phyloP scores from a whole-genome alignment of 2,797 vertebrate species.

The Astyanax mexicanus region DNA sequence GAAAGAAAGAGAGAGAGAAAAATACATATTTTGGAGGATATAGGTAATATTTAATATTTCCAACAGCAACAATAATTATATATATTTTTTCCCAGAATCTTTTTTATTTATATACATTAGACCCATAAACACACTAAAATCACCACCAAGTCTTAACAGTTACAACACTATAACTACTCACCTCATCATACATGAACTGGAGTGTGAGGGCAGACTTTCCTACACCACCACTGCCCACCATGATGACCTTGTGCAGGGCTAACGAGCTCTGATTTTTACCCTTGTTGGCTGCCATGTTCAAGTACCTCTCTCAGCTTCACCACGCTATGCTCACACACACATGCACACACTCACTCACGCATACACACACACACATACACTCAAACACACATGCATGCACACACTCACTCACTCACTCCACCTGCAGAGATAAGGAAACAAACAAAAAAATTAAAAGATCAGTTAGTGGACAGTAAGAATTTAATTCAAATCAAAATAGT shows the following conservation, averaged over 20 bases:
- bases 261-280: conserved; percentile 96
- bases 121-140: background rate
- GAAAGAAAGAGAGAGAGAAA: too few relatives aligned
- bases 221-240: conserved; percentile 98
- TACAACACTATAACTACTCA: conserved; percentile 66
- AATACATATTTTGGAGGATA: too few relatives aligned
- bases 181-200: conserved; percentile 99
- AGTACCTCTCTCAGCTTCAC: conserved; percentile 51
- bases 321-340: conserved; percentile 34
- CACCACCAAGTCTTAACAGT: background rate
- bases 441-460: conserved; percentile 35
- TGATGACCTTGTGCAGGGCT: conserved; percentile 98
- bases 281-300: conserved; percentile 91
- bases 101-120: too few relatives aligned
- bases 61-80: too few relatives aligned
- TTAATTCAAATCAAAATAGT: background rate
- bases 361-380: conserved; percentile 20
- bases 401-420: conserved; percentile 58
- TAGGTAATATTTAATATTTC: too few relatives aligned
- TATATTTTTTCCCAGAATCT: too few relatives aligned
- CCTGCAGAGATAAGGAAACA: conserved; percentile 64
- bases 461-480: background rate
- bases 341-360: too few relatives aligned
- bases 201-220: conserved; percentile 97
- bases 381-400: too few relatives aligned